Base-by-base conservation (phyloP, 30 jellyfish, hydroid and myxozoan species). In the Turritopsis rubra region DNA sequence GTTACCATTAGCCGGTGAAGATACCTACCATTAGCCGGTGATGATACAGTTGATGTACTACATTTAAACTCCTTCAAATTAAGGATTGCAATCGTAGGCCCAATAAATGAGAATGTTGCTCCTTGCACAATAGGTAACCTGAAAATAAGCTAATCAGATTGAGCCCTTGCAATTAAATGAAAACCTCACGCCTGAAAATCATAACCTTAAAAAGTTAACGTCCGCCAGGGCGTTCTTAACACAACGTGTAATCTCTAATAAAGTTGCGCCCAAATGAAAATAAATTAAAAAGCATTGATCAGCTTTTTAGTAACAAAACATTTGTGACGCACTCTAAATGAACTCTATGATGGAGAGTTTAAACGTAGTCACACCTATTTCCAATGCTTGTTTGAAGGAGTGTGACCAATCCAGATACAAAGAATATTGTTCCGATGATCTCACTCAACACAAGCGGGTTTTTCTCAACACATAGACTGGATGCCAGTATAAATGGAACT, bases 101-200 rank as follows among this genome's bases (percentile, higher is more conserved):
- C 95, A 53, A 94, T 82, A 81, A 94, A 94, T 21, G 99, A 60
- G 68, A 89, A 94, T 25, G 96, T 89, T 22, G 96, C 99, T n/a
- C 99, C 99, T 79, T 94, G 99, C 16, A 94, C 95, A 60, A 94
- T 94, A 3, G 99, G 99, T 25, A 94, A 78, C 83, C 99, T 93
- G 74, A 74, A 80, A 75, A n/a, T 29, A 23, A 76, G 28, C 60
- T 13, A 41, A 41, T 41, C 60, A 13, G 60, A 41, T 3, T 41
- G 60, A 5, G 13, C 9, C 5, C 13, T 41, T 41, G n/a, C n/a
- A n/a, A n/a, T n/a, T n/a, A n/a, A n/a, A n/a, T n/a, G n/a, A n/a
- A n/a, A n/a, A n/a, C n/a, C n/a, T n/a, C n/a, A n/a, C n/a, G n/a
- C n/a, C n/a, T n/a, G n/a, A n/a, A n/a, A n/a, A n/a, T n/a, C n/a